These are phyloP conservation scores for Dermolepida albohirtum DNA, from an alignment of 2,888 invertebrate species.

Conservation along the genomic window DNA sequence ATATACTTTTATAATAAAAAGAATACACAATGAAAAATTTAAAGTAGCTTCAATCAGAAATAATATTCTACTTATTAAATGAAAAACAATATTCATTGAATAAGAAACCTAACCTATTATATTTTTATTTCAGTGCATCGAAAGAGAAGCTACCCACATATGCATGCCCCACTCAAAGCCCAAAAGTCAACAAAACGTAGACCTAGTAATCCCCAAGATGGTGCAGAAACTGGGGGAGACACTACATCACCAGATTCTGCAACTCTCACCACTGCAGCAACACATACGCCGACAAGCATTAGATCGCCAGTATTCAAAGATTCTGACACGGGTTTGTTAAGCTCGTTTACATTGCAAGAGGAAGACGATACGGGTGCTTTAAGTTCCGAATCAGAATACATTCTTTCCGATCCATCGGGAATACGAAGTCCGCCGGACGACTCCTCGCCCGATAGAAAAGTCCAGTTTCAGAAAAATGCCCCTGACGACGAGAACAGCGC, in stretches of 20 bases:
- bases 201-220: slow-evolving; percentile 52
- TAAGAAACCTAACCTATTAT: too few species aligned
- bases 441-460: slow-evolving; percentile 64
- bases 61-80: too few species aligned
- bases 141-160: slow-evolving; percentile 73
- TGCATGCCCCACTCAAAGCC: slow-evolving; percentile 72
- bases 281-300: slow-evolving; percentile 48
- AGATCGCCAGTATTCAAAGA: slow-evolving; percentile 49
- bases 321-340: slow-evolving; percentile 52
- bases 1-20: too few species aligned
- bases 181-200: slow-evolving; percentile 70
- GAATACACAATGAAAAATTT: too few species aligned
- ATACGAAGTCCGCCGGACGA: slow-evolving; percentile 54
- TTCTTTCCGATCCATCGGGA: slow-evolving; percentile 63
- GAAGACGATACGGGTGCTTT: slow-evolving; percentile 57
- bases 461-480: slow-evolving; percentile 64
- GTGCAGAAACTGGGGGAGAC: slow-evolving; percentile 51
- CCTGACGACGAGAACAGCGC: slow-evolving; percentile 55
- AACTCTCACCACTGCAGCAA: slow-evolving; percentile 37
- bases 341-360: slow-evolving; percentile 51
- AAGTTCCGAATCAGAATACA: slow-evolving; percentile 62
- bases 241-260: slow-evolving; percentile 52
- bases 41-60: too few species aligned
- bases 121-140: slow-evolving; percentile 69
- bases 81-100: too few species aligned